Conservation (phyloP, 2,888 invertebrate genomes). For the Pollenia amentaria region DNA sequence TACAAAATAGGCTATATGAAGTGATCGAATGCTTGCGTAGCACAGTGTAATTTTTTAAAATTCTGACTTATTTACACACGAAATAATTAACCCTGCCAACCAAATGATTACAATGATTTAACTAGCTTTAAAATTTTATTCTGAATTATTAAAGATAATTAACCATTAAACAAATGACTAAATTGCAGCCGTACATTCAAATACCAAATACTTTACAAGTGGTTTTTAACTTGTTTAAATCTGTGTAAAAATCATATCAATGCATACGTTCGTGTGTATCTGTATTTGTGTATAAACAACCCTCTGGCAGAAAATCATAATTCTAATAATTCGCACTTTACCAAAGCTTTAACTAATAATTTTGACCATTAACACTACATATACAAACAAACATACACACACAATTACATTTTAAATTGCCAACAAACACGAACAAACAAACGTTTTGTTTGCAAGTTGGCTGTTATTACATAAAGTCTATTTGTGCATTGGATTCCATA, state of each 20-base stretch:
- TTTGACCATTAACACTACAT: conserved; percentile 60
- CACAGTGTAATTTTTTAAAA: too few species aligned
- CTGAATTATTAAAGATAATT: background rate
- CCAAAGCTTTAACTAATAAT: conserved; percentile 52
- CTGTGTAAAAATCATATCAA: too few species aligned
- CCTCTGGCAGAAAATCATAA: conserved; percentile 53
- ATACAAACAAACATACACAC: conserved; percentile 25
- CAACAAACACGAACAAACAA: conserved; percentile 25
- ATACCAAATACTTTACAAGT: conserved; percentile 40
- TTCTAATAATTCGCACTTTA: conserved; percentile 52
- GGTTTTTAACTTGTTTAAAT: conserved; percentile 37
- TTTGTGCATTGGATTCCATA: conserved; percentile 8
- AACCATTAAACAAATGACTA: conserved; percentile 36
- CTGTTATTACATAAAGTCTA: conserved; percentile 35
- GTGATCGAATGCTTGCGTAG: too few species aligned
- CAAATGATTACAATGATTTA: too few species aligned
- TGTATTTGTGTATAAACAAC: background rate
- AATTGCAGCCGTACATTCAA: conserved; percentile 12
- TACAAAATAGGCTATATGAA: too few species aligned
- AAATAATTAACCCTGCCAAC: too few species aligned
- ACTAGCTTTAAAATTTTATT: too few species aligned
- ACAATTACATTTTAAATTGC: conserved; percentile 27
- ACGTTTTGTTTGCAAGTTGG: conserved; percentile 37
- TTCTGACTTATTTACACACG: too few species aligned
- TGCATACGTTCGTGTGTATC: background rate